A percentile compares a stretch with the other conserved stretches of the same genome.
Conservation (phyloP, 2,888 invertebrate species). For the Periphyllus acericola region DNA sequence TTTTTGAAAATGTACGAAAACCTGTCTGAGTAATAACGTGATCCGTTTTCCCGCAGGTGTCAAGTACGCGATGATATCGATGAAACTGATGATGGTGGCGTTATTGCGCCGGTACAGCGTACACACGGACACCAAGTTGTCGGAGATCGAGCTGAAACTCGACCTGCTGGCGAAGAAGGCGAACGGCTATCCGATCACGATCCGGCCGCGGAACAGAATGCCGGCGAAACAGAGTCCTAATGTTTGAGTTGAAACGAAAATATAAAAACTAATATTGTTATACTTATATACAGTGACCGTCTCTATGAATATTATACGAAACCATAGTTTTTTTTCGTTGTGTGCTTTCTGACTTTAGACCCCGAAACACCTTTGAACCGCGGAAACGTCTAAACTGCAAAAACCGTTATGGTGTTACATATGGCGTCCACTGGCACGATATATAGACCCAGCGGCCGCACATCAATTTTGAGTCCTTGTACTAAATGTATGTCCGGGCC, state of each 20-base stretch:
- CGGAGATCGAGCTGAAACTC: slow-evolving; percentile 62
- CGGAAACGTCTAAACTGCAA: too few species aligned
- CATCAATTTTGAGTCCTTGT: too few species aligned
- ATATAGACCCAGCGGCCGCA: too few species aligned
- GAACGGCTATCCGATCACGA: slow-evolving; percentile 62
- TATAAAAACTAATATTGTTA: too few species aligned
- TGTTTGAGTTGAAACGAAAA: neutral
- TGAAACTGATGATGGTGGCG: slow-evolving; percentile 63
- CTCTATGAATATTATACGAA: too few species aligned
- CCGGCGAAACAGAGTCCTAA: neutral
- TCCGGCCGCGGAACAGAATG: slow-evolving; percentile 48
- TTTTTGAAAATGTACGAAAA: neutral
- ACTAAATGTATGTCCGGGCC: too few species aligned
- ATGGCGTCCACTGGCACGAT: too few species aligned
- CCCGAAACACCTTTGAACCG: too few species aligned
- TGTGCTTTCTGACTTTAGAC: too few species aligned
- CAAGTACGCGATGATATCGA: slow-evolving; percentile 64
- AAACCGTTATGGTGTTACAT: too few species aligned
- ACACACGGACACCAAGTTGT: slow-evolving; percentile 62
- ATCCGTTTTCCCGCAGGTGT: slow-evolving; percentile 55
- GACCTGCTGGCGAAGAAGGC: slow-evolving; percentile 62
- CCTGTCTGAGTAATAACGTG: neutral
- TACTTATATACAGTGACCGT: too few species aligned
- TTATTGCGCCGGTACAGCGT: slow-evolving; percentile 63
- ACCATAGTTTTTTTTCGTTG: too few species aligned